Base-by-base conservation (phyloP, 1,140 invertebrate species). In the Cyclina sinensis region DNA sequence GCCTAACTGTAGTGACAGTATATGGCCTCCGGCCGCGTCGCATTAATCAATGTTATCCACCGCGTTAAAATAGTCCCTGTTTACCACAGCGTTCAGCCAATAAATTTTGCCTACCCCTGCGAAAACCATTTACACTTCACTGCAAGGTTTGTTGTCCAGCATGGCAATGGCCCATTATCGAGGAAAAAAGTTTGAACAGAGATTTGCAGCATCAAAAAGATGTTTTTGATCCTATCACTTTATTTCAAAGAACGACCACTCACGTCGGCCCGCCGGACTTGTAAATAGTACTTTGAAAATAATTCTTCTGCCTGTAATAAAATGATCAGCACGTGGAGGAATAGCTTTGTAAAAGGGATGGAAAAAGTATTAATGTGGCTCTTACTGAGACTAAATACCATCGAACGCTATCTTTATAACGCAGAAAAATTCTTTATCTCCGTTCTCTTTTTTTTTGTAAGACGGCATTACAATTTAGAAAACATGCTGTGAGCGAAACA, bases 31-130 rank as follows among this genome's bases (percentile, higher is more conserved):
- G 74, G 74, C 32, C 21, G 12, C 18, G 21, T 35, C 74, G 16
- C 48, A 78, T 78, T 30, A 78, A 78, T 78, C 74, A 78, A 2
- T 35, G 73, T 76, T 27, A 46, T 78, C 74, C 74, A 32, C 46
- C 27, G 46, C 48, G 74, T 51, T 76, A 78, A 78, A 78, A 54
- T 78, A 78, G 74, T 78, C 74, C 74, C 46, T 18, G 74, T 24
- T 78, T 27, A 54, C 21, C 35, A 35, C 74, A 24, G 46, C 46
- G 43, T 78, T 70, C 65, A 78, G 48, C 74, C 74, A 78, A 78
- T 78, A 78, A 78, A 78, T 78, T 54, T 54, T 7, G 30, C 30
- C 43, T 78, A 78, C 43, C 43, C 43, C 74, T 78, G 43, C 30
- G 74, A 51, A 51, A 48, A 30, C 74, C 21, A 78, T 78, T 78